phyloP scores from a whole-genome alignment of 1,140 invertebrate species.

The Tetramorium parvispinum region DNA sequence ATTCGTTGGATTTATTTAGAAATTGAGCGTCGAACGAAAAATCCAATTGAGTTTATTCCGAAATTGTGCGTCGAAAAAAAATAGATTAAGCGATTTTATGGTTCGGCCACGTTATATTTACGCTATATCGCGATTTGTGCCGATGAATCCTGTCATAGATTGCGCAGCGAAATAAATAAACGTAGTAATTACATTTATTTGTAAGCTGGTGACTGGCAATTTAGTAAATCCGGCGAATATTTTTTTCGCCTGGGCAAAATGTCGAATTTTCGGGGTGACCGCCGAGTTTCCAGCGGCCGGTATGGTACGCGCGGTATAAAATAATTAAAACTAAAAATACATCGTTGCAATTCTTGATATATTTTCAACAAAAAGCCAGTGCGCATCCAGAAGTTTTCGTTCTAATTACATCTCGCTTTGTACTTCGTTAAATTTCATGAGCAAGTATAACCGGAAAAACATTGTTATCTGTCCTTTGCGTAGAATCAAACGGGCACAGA shows the following conservation, averaged over 20 bases:
- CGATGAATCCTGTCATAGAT: slow-evolving; percentile 57
- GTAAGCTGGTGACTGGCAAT: slow-evolving; percentile 59
- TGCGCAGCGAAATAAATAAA: slow-evolving; percentile 59
- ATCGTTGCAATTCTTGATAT: slow-evolving; percentile 60
- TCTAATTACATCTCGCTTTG: slow-evolving; percentile 59
- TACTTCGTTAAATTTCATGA: slow-evolving; percentile 60
- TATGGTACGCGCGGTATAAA: slow-evolving; percentile 24
- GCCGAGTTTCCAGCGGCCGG: slow-evolving; percentile 22
- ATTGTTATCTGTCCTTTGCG: slow-evolving; percentile 44
- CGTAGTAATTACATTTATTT: slow-evolving; percentile 62
- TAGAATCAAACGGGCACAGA: slow-evolving; percentile 48
- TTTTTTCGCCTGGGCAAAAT: slow-evolving; percentile 56
- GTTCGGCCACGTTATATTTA: neutral
- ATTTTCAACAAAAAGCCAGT: slow-evolving; percentile 50
- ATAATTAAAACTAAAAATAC: slow-evolving; percentile 62
- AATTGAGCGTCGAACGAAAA: slow-evolving; percentile 24
- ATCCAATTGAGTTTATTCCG: slow-evolving; percentile 43
- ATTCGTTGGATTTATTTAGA: slow-evolving; percentile 41
- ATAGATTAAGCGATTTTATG: slow-evolving; percentile 47
- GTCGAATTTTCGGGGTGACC: slow-evolving; percentile 72
- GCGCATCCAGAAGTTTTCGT: slow-evolving; percentile 52
- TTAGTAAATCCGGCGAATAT: slow-evolving; percentile 58
- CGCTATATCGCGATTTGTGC: slow-evolving; percentile 43
- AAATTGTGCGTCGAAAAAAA: slow-evolving; percentile 49
- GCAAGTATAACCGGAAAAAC: slow-evolving; percentile 44